Evolutionary conservation across 2,797 vertebrate species (phyloP).

Genomic region (Spinus olivaceus): DNA sequence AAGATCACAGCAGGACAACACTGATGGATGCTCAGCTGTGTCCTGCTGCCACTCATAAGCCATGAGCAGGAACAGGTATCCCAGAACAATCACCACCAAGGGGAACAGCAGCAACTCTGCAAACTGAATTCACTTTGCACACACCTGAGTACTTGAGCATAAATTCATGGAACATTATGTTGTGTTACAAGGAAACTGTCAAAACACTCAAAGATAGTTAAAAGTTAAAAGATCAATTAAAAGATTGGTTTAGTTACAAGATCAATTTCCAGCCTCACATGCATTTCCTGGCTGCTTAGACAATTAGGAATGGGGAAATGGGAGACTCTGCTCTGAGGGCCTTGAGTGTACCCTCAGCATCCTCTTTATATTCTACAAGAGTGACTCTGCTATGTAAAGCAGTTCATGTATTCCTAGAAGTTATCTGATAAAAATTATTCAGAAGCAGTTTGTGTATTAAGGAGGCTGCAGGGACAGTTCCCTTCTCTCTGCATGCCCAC

Average conservation of each 20-base stretch:
- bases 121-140: not conserved
- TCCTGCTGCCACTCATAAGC: not conserved
- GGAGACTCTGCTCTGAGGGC: not conserved
- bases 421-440: constrained; percentile 4
- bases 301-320: not conserved
- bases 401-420: constrained; percentile 39
- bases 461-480: constrained; percentile 1
- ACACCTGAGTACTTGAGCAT: not conserved
- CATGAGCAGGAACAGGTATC: not conserved
- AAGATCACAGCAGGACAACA: not conserved
- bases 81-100: not conserved
- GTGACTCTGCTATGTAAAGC: not conserved
- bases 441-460: not conserved
- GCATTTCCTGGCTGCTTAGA: not conserved
- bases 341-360: not conserved
- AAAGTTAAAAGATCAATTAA: not conserved
- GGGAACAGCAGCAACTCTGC: not conserved
- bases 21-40: not conserved
- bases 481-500: constrained; percentile 30
- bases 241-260: not conserved
- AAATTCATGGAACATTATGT: not conserved
- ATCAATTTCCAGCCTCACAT: not conserved
- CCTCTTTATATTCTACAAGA: not conserved
- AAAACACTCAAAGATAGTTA: not conserved
- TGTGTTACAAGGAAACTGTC: not conserved